Evolutionary conservation across 2,797 vertebrate genomes (phyloP).

Genomic region (Anniella stebbinsi): DNA sequence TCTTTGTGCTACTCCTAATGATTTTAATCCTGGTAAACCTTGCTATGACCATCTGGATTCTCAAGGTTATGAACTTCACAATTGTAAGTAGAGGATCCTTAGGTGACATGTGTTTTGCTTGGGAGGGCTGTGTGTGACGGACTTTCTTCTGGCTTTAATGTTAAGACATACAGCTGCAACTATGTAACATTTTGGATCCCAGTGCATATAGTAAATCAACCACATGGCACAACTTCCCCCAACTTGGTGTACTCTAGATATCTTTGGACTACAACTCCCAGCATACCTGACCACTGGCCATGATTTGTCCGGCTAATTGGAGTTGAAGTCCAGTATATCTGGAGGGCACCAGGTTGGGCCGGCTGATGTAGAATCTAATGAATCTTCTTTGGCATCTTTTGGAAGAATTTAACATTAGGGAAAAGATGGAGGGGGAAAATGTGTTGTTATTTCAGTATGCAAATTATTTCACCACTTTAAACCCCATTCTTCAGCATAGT

Average conservation of each 20-base stretch:
- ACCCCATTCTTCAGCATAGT: not conserved
- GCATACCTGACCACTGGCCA: too few species aligned
- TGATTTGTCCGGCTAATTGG: too few species aligned
- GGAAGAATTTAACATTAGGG: not conserved
- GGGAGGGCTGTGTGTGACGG: conserved; percentile 46
- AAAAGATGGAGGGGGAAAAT: not conserved
- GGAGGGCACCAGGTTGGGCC: too few species aligned
- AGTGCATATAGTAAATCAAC: not conserved
- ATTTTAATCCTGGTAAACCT: conserved; percentile 99
- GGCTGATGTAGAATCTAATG: not conserved
- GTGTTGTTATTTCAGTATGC: fast-evolving
- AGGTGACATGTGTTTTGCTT: conserved; percentile 1
- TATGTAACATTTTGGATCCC: not conserved
- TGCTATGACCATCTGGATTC: conserved; percentile 99
- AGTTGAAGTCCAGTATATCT: too few species aligned
- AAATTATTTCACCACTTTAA: conserved; percentile 10
- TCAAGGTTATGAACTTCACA: conserved; percentile 99
- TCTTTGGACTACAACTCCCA: too few species aligned
- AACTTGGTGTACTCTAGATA: too few species aligned
- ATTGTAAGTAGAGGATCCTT: conserved; percentile 90
- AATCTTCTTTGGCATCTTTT: conserved; percentile 21
- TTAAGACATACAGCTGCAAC: not conserved
- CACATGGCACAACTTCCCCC: not conserved
- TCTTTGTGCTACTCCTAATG: conserved; percentile 98
- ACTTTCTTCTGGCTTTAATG: conserved; percentile 19